Evolutionary conservation across 2,113 vertebrate species (phyloP), one percentile per base, ranked within the genome.

Genomic region (Glareola pratincola): DNA sequence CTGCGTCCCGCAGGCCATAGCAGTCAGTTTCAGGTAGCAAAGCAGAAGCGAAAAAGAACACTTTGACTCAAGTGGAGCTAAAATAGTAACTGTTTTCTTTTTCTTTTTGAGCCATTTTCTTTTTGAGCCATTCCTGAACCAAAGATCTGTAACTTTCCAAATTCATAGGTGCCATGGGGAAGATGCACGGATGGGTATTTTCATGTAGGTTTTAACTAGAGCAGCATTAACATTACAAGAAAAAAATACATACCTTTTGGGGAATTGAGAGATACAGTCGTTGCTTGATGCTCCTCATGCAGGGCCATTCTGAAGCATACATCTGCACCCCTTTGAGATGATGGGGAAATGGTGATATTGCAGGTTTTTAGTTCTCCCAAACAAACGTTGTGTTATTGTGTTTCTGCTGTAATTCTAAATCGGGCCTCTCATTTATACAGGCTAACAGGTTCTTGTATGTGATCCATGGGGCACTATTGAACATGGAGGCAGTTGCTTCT

Each of bases 361-460:
- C 60, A 39, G 26, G 12, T 47, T 43, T 71, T 41, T 59, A 86
- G 24, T n/a, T 78, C 34, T 85, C 18, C 54, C 63, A 53, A 8
- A 37, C 32, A 27, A 39, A 71, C 84, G 24, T 23, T 66, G 26
- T 88, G 34, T 59, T 56, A 1, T 36, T 93, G 9, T 80, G 32
- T 63, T 91, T 89, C 79, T 54, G 12, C 74, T 91, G 43, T 95
- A 63, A 83, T 76, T 95, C 94, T 95, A 93, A 97, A 95, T 54
- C n/a, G 34, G 94, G 97, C 91, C 93, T 97, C 87, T 97, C 90
- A 88, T 97, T 96, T 90, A 88, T 82, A 85, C 96, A 97, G 95
- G 95, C 85, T 85, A 8, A 79, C 91, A 92, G 94, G 94, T 88
- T 97, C 89, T 62, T 96, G 81, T 93, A 63, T 85, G 92, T 94